phyloP scores from a whole-genome alignment of 2,888 invertebrate species.

The Microdon myrmicae region DNA sequence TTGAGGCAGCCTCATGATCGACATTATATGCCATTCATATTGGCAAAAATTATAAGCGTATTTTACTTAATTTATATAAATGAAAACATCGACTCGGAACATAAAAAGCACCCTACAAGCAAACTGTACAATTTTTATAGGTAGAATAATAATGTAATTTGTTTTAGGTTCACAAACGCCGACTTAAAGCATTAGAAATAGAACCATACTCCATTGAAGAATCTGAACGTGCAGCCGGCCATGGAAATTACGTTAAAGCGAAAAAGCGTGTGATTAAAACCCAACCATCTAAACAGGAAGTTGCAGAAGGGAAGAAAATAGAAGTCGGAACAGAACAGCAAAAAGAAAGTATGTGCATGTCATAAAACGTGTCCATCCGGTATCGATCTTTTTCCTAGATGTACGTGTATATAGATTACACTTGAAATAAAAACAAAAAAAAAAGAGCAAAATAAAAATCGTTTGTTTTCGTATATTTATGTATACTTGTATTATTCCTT shows the following conservation, averaged over 20 bases:
- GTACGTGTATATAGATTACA: neutral
- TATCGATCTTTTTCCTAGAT: neutral
- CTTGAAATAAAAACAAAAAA: constrained; percentile 16
- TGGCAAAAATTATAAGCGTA: too few relatives aligned
- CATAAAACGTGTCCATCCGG: constrained; percentile 20
- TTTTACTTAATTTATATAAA: too few relatives aligned
- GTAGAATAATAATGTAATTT: neutral
- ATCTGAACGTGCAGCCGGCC: constrained; percentile 90
- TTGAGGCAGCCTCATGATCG: too few relatives aligned
- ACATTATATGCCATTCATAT: too few relatives aligned
- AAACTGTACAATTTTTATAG: neutral
- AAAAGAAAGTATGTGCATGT: constrained; percentile 7
- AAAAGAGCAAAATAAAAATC: constrained; percentile 1
- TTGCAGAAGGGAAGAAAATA: constrained; percentile 61
- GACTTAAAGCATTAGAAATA: constrained; percentile 85
- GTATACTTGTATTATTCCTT: constrained; percentile 52
- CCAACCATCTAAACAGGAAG: constrained; percentile 69
- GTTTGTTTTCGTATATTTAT: constrained; percentile 43
- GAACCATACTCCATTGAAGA: constrained; percentile 93
- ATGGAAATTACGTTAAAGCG: constrained; percentile 80
- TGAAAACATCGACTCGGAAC: too few relatives aligned
- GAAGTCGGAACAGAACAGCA: too few relatives aligned
- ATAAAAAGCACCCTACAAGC: neutral
- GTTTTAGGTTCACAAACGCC: constrained; percentile 80
- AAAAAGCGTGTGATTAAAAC: constrained; percentile 79